Evolutionary conservation across 2,113 vertebrate genomes (phyloP).

Genomic region (Smithornis capensis): DNA sequence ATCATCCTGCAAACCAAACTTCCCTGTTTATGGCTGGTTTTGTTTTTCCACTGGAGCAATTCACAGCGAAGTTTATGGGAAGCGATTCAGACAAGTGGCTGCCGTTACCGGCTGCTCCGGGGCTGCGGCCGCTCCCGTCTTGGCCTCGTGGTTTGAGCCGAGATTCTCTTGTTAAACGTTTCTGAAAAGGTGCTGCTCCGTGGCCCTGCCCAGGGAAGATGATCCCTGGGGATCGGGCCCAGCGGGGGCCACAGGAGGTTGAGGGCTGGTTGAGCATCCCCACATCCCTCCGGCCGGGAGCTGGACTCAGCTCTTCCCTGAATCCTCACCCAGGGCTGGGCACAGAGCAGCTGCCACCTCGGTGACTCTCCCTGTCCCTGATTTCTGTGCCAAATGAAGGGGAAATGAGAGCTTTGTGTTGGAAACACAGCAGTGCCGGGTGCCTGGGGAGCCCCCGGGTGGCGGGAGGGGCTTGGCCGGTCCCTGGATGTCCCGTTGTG

Average conservation of each 20-base stretch:
- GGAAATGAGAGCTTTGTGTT: neutral
- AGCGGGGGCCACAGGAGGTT: accelerated
- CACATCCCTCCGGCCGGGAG: accelerated
- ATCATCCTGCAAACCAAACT: constrained; percentile 14
- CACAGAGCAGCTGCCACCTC: neutral
- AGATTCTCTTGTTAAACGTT: neutral
- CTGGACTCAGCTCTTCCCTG: neutral
- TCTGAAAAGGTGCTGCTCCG: neutral
- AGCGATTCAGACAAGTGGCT: neutral
- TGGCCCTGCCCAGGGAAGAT: accelerated
- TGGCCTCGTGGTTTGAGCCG: accelerated
- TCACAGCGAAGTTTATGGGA: neutral
- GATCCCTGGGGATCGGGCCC: neutral
- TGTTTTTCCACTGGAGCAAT: neutral
- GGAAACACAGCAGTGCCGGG: neutral
- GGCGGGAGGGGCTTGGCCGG: accelerated
- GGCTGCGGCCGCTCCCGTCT: neutral
- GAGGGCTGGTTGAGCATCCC: neutral
- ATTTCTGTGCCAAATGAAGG: neutral
- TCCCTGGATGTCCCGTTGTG: neutral
- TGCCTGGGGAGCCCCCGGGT: neutral
- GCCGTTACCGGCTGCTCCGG: neutral
- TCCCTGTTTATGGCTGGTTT: neutral
- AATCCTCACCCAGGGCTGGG: neutral
- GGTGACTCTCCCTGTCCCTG: neutral